A percentile compares a stretch with the other conserved stretches of the same genome.
Evolutionary conservation across 2,888 invertebrate genomes (phyloP).

Genomic region (Pachliopta kotzebuea): DNA sequence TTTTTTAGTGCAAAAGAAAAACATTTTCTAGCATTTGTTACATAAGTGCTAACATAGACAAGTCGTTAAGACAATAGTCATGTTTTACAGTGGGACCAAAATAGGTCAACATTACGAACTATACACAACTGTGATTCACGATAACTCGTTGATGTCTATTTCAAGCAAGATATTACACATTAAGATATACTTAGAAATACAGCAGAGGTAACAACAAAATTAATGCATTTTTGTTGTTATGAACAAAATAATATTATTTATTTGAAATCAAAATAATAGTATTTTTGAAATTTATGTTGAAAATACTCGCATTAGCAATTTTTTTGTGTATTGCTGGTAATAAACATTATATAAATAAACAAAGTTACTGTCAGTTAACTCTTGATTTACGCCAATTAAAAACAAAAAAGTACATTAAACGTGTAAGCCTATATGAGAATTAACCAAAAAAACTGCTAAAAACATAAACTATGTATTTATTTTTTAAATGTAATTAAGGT

Average conservation of each 20-base stretch:
- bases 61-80: slow-evolving; percentile 3
- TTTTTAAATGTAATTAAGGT: slow-evolving; percentile 23
- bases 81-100: not conserved
- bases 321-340: too few relatives aligned
- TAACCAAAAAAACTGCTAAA: too few relatives aligned
- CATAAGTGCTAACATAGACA: not conserved
- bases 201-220: not conserved
- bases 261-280: too few relatives aligned
- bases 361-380: not conserved
- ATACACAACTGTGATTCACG: not conserved
- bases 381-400: not conserved
- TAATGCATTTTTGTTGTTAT: too few relatives aligned
- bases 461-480: not conserved
- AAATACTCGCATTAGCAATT: too few relatives aligned
- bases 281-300: too few relatives aligned
- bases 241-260: too few relatives aligned
- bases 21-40: slow-evolving; percentile 1
- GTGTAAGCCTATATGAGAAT: not conserved
- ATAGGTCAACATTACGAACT: slow-evolving; percentile 12
- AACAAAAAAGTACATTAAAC: not conserved
- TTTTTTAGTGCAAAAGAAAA: too few relatives aligned
- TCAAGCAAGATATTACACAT: not conserved
- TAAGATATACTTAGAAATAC: not conserved
- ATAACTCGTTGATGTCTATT: slow-evolving; percentile 25
- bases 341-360: not conserved